phyloP scores from a whole-genome alignment of 2,888 invertebrate species.

The Epicampocera succincta region DNA sequence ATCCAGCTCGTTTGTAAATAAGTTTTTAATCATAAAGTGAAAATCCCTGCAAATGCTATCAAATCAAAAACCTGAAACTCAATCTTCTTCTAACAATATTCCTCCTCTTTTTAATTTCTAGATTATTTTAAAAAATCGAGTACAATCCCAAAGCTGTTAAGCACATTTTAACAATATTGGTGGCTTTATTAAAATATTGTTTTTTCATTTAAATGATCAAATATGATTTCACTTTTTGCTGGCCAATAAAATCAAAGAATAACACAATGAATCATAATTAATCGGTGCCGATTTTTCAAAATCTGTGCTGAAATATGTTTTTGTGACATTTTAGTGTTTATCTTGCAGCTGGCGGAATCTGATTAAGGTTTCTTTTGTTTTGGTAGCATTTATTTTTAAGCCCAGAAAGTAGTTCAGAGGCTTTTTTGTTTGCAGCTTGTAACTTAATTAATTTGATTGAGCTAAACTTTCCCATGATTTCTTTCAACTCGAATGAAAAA shows the following conservation, averaged over 20 bases:
- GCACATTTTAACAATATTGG: too few relatives aligned
- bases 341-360: background rate
- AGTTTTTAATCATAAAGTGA: background rate
- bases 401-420: slow-evolving; percentile 1
- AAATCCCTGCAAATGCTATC: too few relatives aligned
- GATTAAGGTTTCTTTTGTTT: background rate
- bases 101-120: too few relatives aligned
- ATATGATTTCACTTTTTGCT: slow-evolving; percentile 4
- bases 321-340: too few relatives aligned
- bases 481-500: slow-evolving; percentile 5
- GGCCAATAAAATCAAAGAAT: background rate
- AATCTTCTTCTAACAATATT: too few relatives aligned
- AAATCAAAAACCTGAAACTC: too few relatives aligned
- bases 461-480: slow-evolving; percentile 57
- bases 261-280: background rate
- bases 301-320: background rate
- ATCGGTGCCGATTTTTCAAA: slow-evolving; percentile 26
- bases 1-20: background rate
- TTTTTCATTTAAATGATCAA: background rate
- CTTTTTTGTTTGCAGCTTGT: background rate
- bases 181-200: too few relatives aligned
- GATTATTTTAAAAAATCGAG: too few relatives aligned
- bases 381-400: slow-evolving; percentile 16
- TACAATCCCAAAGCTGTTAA: too few relatives aligned
- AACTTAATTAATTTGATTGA: slow-evolving; percentile 51